Conservation (phyloP, 1,140 invertebrate genomes). For the Drosophila simulans region DNA sequence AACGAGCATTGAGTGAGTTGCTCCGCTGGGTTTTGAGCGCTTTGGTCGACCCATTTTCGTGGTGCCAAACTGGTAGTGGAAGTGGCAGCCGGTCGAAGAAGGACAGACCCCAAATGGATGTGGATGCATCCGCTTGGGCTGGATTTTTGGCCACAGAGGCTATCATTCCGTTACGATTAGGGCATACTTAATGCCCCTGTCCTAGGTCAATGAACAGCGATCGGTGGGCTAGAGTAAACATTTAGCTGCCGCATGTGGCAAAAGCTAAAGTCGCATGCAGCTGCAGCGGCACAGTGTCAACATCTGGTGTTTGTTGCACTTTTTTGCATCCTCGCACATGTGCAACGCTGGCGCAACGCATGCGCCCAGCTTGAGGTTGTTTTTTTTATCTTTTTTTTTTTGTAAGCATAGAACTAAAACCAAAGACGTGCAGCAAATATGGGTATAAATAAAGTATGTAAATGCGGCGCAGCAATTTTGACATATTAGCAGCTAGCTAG, state of each 20-base stretch:
- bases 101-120: constrained; percentile 54
- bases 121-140: constrained; percentile 38
- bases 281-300: constrained; percentile 48
- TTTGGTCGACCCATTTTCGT: constrained; percentile 45
- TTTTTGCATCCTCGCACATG: constrained; percentile 68
- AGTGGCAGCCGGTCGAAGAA: constrained; percentile 23
- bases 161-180: constrained; percentile 36
- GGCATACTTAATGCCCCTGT: constrained; percentile 35
- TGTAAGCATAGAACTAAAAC: constrained; percentile 60
- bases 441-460: constrained; percentile 60
- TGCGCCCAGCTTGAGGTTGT: constrained; percentile 52
- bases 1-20: constrained; percentile 41
- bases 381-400: constrained; percentile 39
- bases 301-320: constrained; percentile 61
- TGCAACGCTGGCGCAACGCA: constrained; percentile 52
- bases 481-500: constrained; percentile 52
- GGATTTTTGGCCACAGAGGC: constrained; percentile 18
- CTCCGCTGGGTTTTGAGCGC: background rate
- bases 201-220: constrained; percentile 63
- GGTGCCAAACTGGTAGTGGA: constrained; percentile 48
- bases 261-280: constrained; percentile 47
- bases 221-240: constrained; percentile 44
- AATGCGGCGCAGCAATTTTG: constrained; percentile 46
- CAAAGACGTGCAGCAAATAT: constrained; percentile 31
- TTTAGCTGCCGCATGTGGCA: constrained; percentile 58